Evolutionary conservation across 2,797 vertebrate genomes (phyloP), one percentile per base, ranked within the genome.

Genomic region (Pyrocephalus nanus): DNA sequence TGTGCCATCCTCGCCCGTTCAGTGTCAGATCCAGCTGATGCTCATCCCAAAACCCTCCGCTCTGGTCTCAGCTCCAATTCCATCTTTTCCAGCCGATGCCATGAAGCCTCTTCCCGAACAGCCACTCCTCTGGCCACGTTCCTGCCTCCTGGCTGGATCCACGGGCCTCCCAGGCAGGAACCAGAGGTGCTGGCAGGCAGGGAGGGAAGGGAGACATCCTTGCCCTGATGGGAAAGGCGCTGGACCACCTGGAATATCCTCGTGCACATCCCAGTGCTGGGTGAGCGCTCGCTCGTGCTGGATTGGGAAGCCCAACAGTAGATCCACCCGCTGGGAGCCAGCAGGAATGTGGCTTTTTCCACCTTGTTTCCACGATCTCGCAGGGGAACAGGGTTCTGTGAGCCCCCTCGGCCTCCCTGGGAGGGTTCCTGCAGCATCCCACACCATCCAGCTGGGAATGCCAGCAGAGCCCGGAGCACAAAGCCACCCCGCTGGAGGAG

Each of bases 251-350:
- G 42, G 58, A 84, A 21, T 14, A 67, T 57, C 95, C 88, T 8
- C 0, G 9, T 0, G 62, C 32, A 2, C 21, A 9, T 8, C 53
- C 72, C 5, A 0, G 7, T 3, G 12, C 65, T 5, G 4, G 61
- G 1, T 1, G 11, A 45, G 55, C 29, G 5, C 72, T n/a, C 6
- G 2, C 36, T 58, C 9, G 1, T 15, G 42, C 47, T 1, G 1
- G 55, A 5, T 8, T 12, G 57, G 70, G 81, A 48, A 57, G 30
- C 9, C 38, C 71, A n/a, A 4, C 34, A 6, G 4, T 8, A 61
- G 78, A 89, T 92, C 84, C 93, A 47, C 18, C 5, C 2, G 1
- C 20, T 2, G 7, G 55, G 32, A 84, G 61, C 51, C 4, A 2
- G 48, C 62, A 3, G 60, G 85, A 55, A n/a, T 17, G 6, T 0